A percentile compares a stretch with the other conserved stretches of the same genome.
phyloP scores from a whole-genome alignment of 2,888 invertebrate genomes.

The Phrixothrix hirtus region DNA sequence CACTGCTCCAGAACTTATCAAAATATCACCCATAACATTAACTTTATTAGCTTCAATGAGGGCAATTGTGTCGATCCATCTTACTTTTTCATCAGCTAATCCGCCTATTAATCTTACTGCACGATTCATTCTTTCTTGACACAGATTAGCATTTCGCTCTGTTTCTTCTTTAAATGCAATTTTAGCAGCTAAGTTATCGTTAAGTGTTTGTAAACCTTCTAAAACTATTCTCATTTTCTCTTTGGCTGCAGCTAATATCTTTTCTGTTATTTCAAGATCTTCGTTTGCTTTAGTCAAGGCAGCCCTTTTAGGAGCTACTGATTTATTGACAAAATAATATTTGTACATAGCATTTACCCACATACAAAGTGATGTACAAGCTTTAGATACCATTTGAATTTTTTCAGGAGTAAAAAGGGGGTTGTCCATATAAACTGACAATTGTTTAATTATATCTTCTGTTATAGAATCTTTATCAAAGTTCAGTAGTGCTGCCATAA shows the following conservation, averaged over 20 bases:
- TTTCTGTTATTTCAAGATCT: slow-evolving; percentile 69
- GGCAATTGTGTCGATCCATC: slow-evolving; percentile 73
- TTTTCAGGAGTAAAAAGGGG: slow-evolving; percentile 81
- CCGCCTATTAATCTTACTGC: slow-evolving; percentile 67
- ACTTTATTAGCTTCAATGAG: slow-evolving; percentile 60
- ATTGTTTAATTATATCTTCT: slow-evolving; percentile 78
- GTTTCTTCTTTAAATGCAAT: slow-evolving; percentile 71
- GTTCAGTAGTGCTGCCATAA: slow-evolving; percentile 79
- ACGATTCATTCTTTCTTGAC: slow-evolving; percentile 75
- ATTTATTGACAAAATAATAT: slow-evolving; percentile 84
- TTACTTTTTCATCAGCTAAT: slow-evolving; percentile 61
- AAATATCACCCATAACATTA: slow-evolving; percentile 72
- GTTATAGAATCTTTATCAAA: slow-evolving; percentile 87
- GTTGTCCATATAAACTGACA: slow-evolving; percentile 76
- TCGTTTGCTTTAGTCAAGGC: slow-evolving; percentile 74
- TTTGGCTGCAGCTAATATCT: slow-evolving; percentile 70
- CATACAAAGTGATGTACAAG: slow-evolving; percentile 80
- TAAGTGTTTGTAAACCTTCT: slow-evolving; percentile 76
- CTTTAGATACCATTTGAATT: slow-evolving; percentile 76
- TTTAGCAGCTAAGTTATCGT: slow-evolving; percentile 71
- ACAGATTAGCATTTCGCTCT: slow-evolving; percentile 75
- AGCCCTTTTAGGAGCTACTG: slow-evolving; percentile 86
- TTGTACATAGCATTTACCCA: slow-evolving; percentile 94
- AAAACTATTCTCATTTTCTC: slow-evolving; percentile 76
- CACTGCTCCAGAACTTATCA: slow-evolving; percentile 72